A percentile compares a stretch with the other conserved stretches of the same genome.
Conservation (phyloP, 1,140 invertebrate genomes). For the Psilanteris sp. region DNA sequence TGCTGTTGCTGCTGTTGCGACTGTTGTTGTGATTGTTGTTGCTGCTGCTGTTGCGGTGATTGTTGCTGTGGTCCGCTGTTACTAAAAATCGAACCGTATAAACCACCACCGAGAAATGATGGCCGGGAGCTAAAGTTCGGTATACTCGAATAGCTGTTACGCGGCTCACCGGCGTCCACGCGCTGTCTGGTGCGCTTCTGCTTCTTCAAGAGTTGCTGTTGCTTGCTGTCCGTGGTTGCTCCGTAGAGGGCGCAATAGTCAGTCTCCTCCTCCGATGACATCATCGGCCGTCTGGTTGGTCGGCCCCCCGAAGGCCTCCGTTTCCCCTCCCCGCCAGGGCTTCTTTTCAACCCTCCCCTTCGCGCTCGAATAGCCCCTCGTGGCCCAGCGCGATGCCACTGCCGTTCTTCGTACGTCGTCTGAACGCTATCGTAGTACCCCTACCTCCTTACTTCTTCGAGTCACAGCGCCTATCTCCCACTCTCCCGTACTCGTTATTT, state of each 20-base stretch:
- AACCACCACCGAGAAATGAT: constrained; percentile 89
- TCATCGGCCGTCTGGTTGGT: constrained; percentile 87
- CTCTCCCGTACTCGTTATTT: constrained; percentile 27
- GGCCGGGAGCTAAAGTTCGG: constrained; percentile 91
- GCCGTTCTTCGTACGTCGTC: constrained; percentile 61
- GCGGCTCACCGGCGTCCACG: constrained; percentile 95
- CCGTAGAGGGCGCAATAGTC: constrained; percentile 93
- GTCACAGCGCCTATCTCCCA: constrained; percentile 48
- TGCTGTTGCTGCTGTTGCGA: constrained; percentile 62
- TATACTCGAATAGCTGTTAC: constrained; percentile 94
- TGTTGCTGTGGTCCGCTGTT: constrained; percentile 67
- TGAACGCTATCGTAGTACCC: constrained; percentile 57
- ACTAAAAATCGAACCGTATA: constrained; percentile 90
- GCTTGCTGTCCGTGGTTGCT: constrained; percentile 82
- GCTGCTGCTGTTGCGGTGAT: constrained; percentile 59
- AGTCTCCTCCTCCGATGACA: constrained; percentile 96
- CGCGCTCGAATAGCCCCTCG: constrained; percentile 78
- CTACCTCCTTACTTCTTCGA: constrained; percentile 61
- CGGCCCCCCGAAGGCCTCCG: constrained; percentile 80
- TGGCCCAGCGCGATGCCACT: constrained; percentile 73
- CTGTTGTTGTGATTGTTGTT: constrained; percentile 71
- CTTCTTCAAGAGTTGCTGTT: constrained; percentile 91
- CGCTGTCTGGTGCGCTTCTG: constrained; percentile 94
- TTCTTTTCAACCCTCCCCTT: constrained; percentile 79
- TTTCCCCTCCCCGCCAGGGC: constrained; percentile 79